These are phyloP conservation scores for Hippopotamyrus pictus DNA, from an alignment of 2,797 vertebrate species.

Conservation along the genomic window DNA sequence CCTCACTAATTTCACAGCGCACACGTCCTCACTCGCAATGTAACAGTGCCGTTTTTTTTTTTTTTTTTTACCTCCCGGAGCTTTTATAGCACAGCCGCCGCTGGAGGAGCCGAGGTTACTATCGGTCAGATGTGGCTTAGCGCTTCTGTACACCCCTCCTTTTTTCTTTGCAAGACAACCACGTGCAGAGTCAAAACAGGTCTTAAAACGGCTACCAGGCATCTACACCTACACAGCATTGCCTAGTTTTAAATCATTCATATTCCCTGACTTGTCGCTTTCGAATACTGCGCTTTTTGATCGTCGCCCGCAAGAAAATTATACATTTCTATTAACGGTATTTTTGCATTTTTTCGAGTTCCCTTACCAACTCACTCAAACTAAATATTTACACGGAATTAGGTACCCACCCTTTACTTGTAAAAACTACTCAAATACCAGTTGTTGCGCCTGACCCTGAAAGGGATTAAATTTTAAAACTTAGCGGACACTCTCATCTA, in stretches of 20 bases:
- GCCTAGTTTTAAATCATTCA: not conserved
- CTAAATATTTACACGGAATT: not conserved
- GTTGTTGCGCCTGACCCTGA: not conserved
- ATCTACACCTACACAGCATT: not conserved
- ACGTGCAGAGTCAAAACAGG: slow-evolving; percentile 37
- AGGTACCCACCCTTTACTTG: not conserved
- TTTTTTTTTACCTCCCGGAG: slow-evolving; percentile 23
- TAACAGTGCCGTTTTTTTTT: slow-evolving; percentile 14
- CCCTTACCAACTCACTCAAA: not conserved
- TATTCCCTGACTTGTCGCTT: not conserved
- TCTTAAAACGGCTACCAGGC: slow-evolving; percentile 25
- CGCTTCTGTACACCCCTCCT: not conserved
- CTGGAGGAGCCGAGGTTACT: slow-evolving; percentile 41
- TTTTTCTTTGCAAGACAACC: slow-evolving; percentile 20
- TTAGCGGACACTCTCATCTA: not conserved
- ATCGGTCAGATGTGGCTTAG: slow-evolving; percentile 33
- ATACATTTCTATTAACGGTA: not conserved
- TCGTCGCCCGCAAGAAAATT: not conserved
- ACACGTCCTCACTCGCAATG: not conserved
- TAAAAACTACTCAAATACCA: not conserved
- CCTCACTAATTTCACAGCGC: not conserved
- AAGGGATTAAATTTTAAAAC: not conserved
- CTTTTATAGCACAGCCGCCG: slow-evolving; percentile 35
- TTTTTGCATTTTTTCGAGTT: not conserved
- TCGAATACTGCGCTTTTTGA: not conserved